Percentiles rank a stretch among this genome's conserved stretches.
Conservation (phyloP, 2,113 vertebrate genomes). For the Platanista minor region DNA sequence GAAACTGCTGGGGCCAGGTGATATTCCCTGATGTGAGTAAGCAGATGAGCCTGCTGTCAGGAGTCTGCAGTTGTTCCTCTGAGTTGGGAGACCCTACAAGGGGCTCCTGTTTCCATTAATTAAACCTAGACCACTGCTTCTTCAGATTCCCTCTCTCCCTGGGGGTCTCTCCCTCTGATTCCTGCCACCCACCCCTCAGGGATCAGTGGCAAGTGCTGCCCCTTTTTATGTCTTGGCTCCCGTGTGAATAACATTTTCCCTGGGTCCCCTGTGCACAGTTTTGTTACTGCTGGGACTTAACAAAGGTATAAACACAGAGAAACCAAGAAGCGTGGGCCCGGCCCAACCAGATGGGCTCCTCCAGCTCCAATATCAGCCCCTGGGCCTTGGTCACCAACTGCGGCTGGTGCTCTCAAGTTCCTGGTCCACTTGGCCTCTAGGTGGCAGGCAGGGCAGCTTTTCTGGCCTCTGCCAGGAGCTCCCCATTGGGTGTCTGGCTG, state of each 20-base stretch:
- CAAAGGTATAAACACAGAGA: neutral
- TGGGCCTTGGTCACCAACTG: neutral
- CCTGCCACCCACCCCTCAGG: neutral
- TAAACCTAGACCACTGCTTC: too few relatives aligned
- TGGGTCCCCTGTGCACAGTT: neutral
- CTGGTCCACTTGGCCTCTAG: neutral
- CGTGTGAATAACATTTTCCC: neutral
- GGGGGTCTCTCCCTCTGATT: neutral
- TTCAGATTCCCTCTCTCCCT: too few relatives aligned
- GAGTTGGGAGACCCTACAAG: neutral
- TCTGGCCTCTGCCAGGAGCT: neutral
- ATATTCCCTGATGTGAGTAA: neutral
- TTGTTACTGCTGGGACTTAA: neutral
- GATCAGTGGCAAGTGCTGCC: neutral
- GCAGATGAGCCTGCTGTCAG: fast-evolving
- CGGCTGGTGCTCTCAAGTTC: too few relatives aligned
- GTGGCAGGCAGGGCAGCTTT: neutral
- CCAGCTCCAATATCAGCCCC: neutral
- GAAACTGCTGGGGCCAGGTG: too few relatives aligned
- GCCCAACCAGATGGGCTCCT: neutral
- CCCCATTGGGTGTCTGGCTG: neutral
- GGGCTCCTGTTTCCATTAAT: neutral
- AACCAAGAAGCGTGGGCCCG: fast-evolving
- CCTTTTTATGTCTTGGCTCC: neutral
- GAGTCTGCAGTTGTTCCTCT: neutral